Evolutionary conservation across 2,888 invertebrate species (phyloP).

Genomic region (Bellardia bayeri): DNA sequence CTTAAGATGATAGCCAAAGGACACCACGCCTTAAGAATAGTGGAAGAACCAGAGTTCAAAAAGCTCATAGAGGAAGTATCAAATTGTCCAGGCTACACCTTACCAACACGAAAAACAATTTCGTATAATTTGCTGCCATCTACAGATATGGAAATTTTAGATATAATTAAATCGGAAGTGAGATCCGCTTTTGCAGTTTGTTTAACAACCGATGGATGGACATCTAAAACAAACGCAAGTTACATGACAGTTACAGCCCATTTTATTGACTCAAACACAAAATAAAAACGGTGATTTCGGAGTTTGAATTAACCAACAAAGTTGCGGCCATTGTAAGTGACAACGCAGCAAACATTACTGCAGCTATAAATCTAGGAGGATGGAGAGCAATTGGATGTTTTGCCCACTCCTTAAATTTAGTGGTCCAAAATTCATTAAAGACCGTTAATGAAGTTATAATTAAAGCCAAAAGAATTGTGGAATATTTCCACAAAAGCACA

Average conservation of each 20-base stretch:
- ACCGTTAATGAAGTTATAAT: not conserved
- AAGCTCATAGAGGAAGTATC: not conserved
- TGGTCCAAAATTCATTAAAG: not conserved
- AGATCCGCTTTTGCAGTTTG: not conserved
- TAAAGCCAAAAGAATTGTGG: not conserved
- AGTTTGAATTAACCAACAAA: not conserved
- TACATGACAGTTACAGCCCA: not conserved
- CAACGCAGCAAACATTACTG: not conserved
- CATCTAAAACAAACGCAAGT: no score
- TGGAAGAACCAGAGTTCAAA: not conserved
- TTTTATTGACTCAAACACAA: not conserved
- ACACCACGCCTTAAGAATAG: not conserved
- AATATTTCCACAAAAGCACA: not conserved
- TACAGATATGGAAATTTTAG: not conserved
- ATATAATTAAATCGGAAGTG: not conserved
- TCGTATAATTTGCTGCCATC: not conserved
- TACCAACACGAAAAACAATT: not conserved
- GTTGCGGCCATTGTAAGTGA: not conserved
- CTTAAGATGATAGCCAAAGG: not conserved
- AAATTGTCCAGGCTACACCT: not conserved
- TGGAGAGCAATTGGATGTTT: slow-evolving; percentile 1
- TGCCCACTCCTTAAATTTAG: not conserved
- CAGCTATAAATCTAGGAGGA: not conserved
- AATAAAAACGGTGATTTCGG: no score
- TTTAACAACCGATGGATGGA: not conserved